These are phyloP conservation scores for Rhabdornis inornatus DNA, from an alignment of 2,113 vertebrate species.

Conservation along the genomic window DNA sequence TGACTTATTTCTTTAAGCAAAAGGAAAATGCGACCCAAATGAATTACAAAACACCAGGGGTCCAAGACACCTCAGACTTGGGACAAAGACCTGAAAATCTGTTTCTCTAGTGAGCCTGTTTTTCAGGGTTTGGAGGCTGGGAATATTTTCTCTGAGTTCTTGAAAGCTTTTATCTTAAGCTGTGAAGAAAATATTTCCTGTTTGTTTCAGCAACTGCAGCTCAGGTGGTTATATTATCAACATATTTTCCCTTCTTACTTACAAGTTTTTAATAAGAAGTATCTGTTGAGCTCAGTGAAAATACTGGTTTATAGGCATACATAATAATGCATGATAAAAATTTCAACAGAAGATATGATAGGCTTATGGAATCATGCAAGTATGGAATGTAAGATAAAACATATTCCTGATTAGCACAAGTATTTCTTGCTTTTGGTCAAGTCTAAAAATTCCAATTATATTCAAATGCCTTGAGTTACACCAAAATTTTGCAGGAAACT, in stretches of 20 bases:
- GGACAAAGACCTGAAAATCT: not conserved
- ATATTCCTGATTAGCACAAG: not conserved
- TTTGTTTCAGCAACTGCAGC: not conserved
- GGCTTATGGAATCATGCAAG: not conserved
- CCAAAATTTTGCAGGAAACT: not conserved
- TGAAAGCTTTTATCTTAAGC: not conserved
- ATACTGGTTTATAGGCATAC: not conserved
- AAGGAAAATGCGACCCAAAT: not conserved
- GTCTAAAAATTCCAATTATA: not conserved
- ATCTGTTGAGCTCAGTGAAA: not conserved
- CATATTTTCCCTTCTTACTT: not conserved
- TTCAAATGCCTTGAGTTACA: not conserved
- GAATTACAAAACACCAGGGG: not conserved
- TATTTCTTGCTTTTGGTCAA: not conserved
- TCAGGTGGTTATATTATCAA: not conserved
- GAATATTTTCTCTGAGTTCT: not conserved
- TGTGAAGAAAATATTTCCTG: not conserved
- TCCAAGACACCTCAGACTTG: not conserved
- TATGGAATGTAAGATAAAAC: not conserved
- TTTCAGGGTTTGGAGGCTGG: not conserved
- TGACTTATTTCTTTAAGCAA: not conserved
- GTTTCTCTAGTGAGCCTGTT: accelerated
- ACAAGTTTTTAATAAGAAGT: not conserved
- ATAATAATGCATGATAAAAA: not conserved
- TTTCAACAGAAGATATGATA: not conserved